These are phyloP conservation scores for Euplexia lucipara DNA, from an alignment of 2,888 invertebrate genomes.

Conservation along the genomic window DNA sequence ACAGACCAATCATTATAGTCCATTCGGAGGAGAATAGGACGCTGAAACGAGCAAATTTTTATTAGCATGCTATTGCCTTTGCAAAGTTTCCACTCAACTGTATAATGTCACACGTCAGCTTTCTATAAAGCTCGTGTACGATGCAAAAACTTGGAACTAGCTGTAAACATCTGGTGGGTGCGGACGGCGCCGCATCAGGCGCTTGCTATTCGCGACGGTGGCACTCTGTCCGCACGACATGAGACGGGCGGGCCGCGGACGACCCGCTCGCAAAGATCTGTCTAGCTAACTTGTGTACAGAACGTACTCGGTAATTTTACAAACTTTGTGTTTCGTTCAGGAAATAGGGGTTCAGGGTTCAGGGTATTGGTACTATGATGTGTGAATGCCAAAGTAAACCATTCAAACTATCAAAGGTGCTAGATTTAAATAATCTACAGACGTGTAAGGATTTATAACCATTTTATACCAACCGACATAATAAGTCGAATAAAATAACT, in stretches of 20 bases:
- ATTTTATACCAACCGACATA: too few relatives aligned
- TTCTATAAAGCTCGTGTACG: background rate
- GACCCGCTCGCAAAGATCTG: background rate
- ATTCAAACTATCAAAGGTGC: too few relatives aligned
- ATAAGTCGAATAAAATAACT: too few relatives aligned
- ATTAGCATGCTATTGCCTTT: background rate
- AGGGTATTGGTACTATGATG: too few relatives aligned
- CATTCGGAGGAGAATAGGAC: too few relatives aligned
- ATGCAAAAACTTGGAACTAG: background rate
- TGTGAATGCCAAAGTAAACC: too few relatives aligned
- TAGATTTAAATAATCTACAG: too few relatives aligned
- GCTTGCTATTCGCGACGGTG: conserved; percentile 16
- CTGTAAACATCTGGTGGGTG: background rate
- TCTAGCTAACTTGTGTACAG: background rate
- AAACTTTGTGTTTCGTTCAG: background rate
- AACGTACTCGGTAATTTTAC: background rate
- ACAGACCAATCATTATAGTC: too few relatives aligned
- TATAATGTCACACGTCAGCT: background rate
- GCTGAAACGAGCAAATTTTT: too few relatives aligned
- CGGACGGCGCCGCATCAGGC: background rate
- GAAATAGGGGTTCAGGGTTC: too few relatives aligned
- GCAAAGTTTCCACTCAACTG: background rate
- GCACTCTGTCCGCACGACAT: conserved; percentile 25
- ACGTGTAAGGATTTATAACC: too few relatives aligned
- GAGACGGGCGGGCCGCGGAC: conserved; percentile 18